phyloP scores from a whole-genome alignment of 2,888 invertebrate genomes.

The Polylopha cassiicola region DNA sequence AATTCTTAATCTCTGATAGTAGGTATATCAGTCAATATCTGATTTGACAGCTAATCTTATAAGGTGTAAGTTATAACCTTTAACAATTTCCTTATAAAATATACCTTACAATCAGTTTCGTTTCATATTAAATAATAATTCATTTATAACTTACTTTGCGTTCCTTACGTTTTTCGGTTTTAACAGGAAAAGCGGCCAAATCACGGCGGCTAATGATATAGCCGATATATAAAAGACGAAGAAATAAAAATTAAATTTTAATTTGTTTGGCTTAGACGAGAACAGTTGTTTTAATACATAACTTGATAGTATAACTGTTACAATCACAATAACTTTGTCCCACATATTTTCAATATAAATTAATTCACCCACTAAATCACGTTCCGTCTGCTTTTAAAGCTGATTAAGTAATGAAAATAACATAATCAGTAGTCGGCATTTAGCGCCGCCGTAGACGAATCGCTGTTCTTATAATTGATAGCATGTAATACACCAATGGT shows the following conservation, averaged over 20 bases:
- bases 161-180: slow-evolving; percentile 33
- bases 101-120: too few relatives aligned
- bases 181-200: slow-evolving; percentile 29
- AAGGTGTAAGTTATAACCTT: too few relatives aligned
- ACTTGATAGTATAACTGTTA: slow-evolving; percentile 35
- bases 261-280: slow-evolving; percentile 24
- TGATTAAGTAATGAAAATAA: slow-evolving; percentile 17
- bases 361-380: slow-evolving; percentile 28
- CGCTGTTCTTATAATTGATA: too few relatives aligned
- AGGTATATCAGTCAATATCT: too few relatives aligned
- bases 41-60: too few relatives aligned
- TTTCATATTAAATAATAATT: too few relatives aligned
- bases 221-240: slow-evolving; percentile 10
- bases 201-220: slow-evolving; percentile 21
- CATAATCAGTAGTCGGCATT: slow-evolving; percentile 19
- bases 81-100: too few relatives aligned
- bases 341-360: slow-evolving; percentile 42
- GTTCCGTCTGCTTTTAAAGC: slow-evolving; percentile 8
- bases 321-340: slow-evolving; percentile 39
- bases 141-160: slow-evolving; percentile 31
- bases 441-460: too few relatives aligned
- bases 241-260: slow-evolving; percentile 24
- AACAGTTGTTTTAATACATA: slow-evolving; percentile 46
- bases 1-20: too few relatives aligned
- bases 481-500: too few relatives aligned